phyloP scores from a whole-genome alignment of 2,113 vertebrate genomes.

The Passerina amoena region DNA sequence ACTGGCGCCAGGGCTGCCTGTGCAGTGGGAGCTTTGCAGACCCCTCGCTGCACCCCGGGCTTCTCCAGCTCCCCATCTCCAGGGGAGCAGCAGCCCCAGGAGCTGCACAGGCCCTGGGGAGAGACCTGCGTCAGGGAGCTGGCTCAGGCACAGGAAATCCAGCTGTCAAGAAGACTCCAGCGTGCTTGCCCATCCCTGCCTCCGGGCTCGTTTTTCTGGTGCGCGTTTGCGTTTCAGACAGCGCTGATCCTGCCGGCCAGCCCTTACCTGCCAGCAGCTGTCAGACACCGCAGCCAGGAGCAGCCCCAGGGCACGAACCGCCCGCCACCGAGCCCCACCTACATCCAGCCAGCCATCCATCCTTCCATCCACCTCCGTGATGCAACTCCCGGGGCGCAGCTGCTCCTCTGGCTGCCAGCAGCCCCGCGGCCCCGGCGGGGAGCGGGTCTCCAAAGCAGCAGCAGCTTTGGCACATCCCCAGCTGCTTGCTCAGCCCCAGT shows the following conservation, averaged over 20 bases:
- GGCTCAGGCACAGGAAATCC: conserved; percentile 40
- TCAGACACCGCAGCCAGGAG: conserved; percentile 54
- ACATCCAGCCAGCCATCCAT: neutral
- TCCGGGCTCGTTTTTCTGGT: conserved; percentile 19
- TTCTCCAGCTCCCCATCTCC: neutral
- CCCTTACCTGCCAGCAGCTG: conserved; percentile 64
- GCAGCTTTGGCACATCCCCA: conserved; percentile 14
- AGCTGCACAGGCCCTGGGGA: neutral
- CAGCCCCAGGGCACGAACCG: conserved; percentile 54
- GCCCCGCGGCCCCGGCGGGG: neutral
- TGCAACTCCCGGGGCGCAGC: conserved; percentile 5
- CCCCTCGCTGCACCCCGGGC: accelerated
- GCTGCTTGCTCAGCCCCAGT: conserved; percentile 13
- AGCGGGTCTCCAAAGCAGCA: neutral
- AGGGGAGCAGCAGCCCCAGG: neutral
- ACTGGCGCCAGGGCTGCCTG: accelerated
- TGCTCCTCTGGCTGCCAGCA: conserved; percentile 20
- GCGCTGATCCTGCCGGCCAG: conserved; percentile 31
- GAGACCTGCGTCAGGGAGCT: neutral
- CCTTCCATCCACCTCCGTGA: neutral
- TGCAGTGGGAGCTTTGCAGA: accelerated
- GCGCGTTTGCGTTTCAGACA: conserved; percentile 26
- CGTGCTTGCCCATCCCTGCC: conserved; percentile 40
- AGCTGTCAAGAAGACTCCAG: conserved; percentile 35
- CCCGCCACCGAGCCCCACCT: conserved; percentile 42